Conservation (phyloP, 2,797 vertebrate genomes). For the Cheirogaleus major region DNA sequence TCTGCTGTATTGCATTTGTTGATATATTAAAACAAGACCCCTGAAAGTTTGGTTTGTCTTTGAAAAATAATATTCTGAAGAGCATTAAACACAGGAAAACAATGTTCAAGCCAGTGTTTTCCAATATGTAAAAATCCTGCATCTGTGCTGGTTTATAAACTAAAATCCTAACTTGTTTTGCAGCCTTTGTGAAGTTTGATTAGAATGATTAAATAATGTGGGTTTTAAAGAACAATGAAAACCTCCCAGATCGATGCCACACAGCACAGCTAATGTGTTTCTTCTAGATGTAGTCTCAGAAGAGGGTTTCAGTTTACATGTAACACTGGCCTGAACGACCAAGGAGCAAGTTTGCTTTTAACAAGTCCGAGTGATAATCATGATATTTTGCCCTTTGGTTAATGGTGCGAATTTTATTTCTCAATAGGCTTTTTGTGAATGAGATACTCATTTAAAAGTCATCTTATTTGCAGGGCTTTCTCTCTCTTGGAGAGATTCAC, state of each 20-base stretch:
- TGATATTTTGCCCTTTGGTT: slow-evolving; percentile 82
- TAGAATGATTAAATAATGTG: slow-evolving; percentile 68
- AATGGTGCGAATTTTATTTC: slow-evolving; percentile 85
- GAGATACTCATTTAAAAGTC: slow-evolving; percentile 76
- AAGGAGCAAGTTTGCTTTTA: slow-evolving; percentile 83
- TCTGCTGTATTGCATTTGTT: background rate
- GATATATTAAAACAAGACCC: slow-evolving; percentile 36
- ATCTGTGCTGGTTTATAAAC: slow-evolving; percentile 24
- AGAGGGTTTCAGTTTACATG: slow-evolving; percentile 85
- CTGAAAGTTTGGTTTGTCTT: slow-evolving; percentile 47
- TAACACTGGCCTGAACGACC: slow-evolving; percentile 71
- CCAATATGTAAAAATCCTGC: background rate
- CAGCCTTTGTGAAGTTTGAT: slow-evolving; percentile 61
- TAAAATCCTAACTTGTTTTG: slow-evolving; percentile 58
- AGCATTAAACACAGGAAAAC: slow-evolving; percentile 3
- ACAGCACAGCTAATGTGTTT: slow-evolving; percentile 73
- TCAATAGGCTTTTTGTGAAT: slow-evolving; percentile 82
- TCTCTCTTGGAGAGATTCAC: slow-evolving; percentile 72
- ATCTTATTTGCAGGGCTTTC: slow-evolving; percentile 73
- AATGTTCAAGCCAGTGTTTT: background rate
- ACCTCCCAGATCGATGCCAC: slow-evolving; percentile 71
- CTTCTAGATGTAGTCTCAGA: slow-evolving; percentile 81
- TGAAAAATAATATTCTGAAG: slow-evolving; percentile 58
- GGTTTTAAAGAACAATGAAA: slow-evolving; percentile 75
- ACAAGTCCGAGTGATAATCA: slow-evolving; percentile 83